These are phyloP conservation scores for Alca torda DNA, from an alignment of 2,797 vertebrate species.

Conservation along the genomic window DNA sequence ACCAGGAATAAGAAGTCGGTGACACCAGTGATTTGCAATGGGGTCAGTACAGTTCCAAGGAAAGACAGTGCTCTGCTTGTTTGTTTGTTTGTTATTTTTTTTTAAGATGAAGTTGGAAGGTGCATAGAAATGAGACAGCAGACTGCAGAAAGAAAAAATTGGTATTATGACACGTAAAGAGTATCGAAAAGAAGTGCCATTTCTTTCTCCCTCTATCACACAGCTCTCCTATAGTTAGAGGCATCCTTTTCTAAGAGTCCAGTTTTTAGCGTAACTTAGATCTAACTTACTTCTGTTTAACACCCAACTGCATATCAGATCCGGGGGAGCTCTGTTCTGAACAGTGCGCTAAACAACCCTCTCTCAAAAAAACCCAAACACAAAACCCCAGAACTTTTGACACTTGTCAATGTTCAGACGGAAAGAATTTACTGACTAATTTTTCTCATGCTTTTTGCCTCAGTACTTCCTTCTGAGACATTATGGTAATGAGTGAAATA, in stretches of 20 bases:
- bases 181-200: neutral
- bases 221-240: neutral
- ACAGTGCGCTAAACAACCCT: neutral
- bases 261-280: neutral
- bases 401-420: neutral
- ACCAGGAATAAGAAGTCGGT: neutral
- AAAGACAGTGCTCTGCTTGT: neutral
- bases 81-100: neutral
- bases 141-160: neutral
- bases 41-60: neutral
- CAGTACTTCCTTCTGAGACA: neutral
- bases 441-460: neutral
- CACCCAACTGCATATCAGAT: neutral
- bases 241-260: neutral
- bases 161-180: neutral
- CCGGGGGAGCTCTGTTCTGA: neutral
- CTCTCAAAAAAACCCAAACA: neutral
- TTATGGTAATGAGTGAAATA: neutral
- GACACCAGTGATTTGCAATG: neutral
- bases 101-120: neutral
- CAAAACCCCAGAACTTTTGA: neutral
- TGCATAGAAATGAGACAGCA: neutral
- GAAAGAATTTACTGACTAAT: neutral
- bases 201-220: neutral
- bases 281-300: neutral